Base-by-base conservation (phyloP, 2,888 invertebrate genomes). In the Eubasilissa splendida region DNA sequence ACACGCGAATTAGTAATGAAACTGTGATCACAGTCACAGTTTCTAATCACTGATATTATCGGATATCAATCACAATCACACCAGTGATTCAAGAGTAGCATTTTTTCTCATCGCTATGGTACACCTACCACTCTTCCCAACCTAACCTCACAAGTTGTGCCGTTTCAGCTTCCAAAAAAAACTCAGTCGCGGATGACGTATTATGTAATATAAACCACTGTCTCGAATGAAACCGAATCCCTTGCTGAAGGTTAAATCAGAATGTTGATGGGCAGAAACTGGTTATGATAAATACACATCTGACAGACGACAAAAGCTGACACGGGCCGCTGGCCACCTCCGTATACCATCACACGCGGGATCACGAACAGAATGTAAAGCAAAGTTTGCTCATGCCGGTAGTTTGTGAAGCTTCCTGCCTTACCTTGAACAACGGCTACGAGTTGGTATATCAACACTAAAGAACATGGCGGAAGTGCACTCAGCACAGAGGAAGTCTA, bases 191-290 rank as follows among this genome's bases (percentile, higher is more conserved):
- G 9, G 60, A 31, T 31, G 60, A 63, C 60, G 22, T 22, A 22
- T 22, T 22, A 22, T 22, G 22, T 22, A 22, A 22, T 22, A 22
- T 22, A 22, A 22, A 63, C 60, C 33, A 31, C 60, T 33, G 31
- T 22, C 33, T 56, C n/a, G 71, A 56, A 73, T 73, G 58, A 56
- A 33, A 58, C 42, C 7, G 56, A 33, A 73, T 73, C 58, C 31
- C 42, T 4, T 56, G 22, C 7, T 9, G 31, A 73, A 42, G 42
- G 42, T 42, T 42, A 42, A 42, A 56, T 56, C 71, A 50, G 71
- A 73, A 73, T 73, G 5, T 33, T 5, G 9, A 5, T 2, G 71
- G 33, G 11, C 22, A 73, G 53, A 73, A 73, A 73, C 71, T 56
- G 56, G 71, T 73, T 56, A 7, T 8, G 71, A 71, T 33, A 56